Conservation (phyloP, 1,140 invertebrate genomes). For the Microplitis demolitor region DNA sequence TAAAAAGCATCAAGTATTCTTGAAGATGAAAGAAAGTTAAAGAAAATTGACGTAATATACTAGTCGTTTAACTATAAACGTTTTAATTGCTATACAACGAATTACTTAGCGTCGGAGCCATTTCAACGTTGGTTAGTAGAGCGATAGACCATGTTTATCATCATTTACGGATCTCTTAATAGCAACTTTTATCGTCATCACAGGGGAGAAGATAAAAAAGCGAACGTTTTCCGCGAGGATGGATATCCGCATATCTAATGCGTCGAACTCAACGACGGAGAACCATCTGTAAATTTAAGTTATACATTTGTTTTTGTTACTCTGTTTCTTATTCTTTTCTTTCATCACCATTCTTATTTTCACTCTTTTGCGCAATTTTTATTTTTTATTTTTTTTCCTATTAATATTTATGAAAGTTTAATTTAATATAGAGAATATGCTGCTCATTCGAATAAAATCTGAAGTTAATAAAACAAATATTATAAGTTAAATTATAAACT, state of each 20-base stretch:
- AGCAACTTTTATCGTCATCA: conserved; percentile 34
- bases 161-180: conserved; percentile 24
- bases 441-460: not conserved
- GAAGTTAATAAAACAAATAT: not conserved
- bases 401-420: conserved; percentile 1
- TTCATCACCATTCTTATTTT: conserved; percentile 17
- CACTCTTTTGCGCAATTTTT: not conserved
- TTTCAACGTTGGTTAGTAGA: conserved; percentile 49
- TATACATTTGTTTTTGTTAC: not conserved
- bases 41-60: conserved; percentile 20
- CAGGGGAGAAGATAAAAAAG: not conserved
- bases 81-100: conserved; percentile 30
- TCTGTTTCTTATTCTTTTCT: not conserved
- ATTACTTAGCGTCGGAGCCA: conserved; percentile 39
- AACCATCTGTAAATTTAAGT: not conserved
- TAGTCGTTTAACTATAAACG: conserved; percentile 18
- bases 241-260: conserved; percentile 21
- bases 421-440: not conserved
- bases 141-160: conserved; percentile 43
- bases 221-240: conserved; percentile 26
- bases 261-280: conserved; percentile 6
- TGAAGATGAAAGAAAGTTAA: conserved; percentile 1
- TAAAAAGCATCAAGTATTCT: not conserved
- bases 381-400: conserved; percentile 5
- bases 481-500: not conserved